A percentile compares a stretch with the other conserved stretches of the same genome.
phyloP scores from a whole-genome alignment of 2,113 vertebrate genomes.

The Austrofundulus limnaeus region DNA sequence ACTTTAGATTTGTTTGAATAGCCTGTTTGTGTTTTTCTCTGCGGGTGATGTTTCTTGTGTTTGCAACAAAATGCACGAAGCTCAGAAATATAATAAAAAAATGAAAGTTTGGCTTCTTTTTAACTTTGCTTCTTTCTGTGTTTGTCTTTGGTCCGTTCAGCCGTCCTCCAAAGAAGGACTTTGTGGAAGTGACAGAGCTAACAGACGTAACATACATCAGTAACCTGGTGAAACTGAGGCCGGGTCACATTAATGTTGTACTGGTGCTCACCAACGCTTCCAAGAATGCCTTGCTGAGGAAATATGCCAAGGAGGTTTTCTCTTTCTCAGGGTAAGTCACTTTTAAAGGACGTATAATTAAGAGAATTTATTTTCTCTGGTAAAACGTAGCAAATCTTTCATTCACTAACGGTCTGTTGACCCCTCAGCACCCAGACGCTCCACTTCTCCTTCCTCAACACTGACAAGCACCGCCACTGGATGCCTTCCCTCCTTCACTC shows the following conservation, averaged over 20 bases:
- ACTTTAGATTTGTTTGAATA: not conserved
- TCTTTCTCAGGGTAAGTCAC: constrained; percentile 86
- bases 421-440: constrained; percentile 85
- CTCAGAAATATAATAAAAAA: not conserved
- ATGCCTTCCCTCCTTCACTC: constrained; percentile 85
- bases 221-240: constrained; percentile 90
- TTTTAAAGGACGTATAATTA: too few relatives aligned
- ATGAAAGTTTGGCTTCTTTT: not conserved
- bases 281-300: constrained; percentile 87
- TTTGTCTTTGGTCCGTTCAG: constrained; percentile 34
- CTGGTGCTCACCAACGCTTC: constrained; percentile 89
- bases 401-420: too few relatives aligned
- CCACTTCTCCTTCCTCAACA: constrained; percentile 95
- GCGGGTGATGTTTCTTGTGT: not conserved
- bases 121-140: not conserved
- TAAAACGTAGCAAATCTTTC: not conserved
- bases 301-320: constrained; percentile 92
- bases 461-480: constrained; percentile 91
- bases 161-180: constrained; percentile 89
- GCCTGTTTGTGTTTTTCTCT: too few relatives aligned
- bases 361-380: not conserved
- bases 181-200: constrained; percentile 94
- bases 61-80: not conserved
- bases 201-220: constrained; percentile 91
- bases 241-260: constrained; percentile 91